Percentiles rank a stretch among this genome's conserved stretches.
These are phyloP conservation scores for Mesodorylaimus sp. DNA, from an alignment of 2,888 invertebrate genomes.

Conservation along the genomic window DNA sequence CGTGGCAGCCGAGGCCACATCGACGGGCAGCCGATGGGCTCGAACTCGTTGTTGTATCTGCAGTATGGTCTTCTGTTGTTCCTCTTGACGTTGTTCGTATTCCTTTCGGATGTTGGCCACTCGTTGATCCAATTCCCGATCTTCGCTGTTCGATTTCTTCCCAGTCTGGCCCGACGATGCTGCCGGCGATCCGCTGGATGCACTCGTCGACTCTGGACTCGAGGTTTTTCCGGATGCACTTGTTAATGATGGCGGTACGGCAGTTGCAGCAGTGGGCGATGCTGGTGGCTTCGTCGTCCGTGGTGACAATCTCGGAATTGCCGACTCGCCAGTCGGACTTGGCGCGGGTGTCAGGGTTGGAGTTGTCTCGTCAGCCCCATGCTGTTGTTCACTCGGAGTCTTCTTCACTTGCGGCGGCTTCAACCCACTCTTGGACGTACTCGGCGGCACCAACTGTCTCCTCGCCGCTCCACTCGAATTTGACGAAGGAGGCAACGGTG, in stretches of 20 bases:
- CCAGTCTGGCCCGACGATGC: not conserved
- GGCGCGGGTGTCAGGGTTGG: too few species aligned
- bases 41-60: not conserved
- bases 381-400: not conserved
- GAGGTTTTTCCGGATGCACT: not conserved
- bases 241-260: not conserved
- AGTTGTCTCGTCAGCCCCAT: not conserved
- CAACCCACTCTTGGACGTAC: too few species aligned
- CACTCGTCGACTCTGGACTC: not conserved
- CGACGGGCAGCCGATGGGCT: not conserved
- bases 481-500: not conserved
- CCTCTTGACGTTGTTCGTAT: conserved; percentile 14
- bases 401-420: not conserved
- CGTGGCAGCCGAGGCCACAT: not conserved
- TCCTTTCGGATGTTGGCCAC: conserved; percentile 22
- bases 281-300: not conserved
- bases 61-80: not conserved
- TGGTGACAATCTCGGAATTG: not conserved
- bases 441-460: too few species aligned
- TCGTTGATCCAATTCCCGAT: conserved; percentile 22
- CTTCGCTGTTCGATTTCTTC: conserved; percentile 19
- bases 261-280: not conserved
- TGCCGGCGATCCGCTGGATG: not conserved
- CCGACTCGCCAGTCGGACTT: not conserved
- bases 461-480: not conserved